Base-by-base conservation (phyloP, 2,113 vertebrate genomes). In the Psophia crepitans region DNA sequence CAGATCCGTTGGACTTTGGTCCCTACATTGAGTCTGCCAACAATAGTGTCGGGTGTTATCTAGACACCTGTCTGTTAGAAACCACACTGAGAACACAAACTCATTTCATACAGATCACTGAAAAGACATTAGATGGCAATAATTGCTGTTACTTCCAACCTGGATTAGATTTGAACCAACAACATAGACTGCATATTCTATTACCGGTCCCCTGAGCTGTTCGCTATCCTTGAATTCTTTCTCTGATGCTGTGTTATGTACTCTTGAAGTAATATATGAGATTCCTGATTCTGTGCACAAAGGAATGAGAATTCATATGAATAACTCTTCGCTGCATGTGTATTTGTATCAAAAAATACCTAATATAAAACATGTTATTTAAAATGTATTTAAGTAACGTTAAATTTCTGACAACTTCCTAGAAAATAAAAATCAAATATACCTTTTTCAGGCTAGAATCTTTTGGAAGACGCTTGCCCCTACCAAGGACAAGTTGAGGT, bases 121-220 rank as follows among this genome's bases (percentile, higher is more conserved):
- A 89, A 93, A 95, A 94, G 77, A 89, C 90, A 88, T 94, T 93
- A 95, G 89, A 73, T 66, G 70, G 65, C 69, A 95, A 95, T 95
- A 95, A 97, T 96, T 90, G 92, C 53, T 92, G 79, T 92, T 90
- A 89, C 80, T 94, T 93, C 86, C 83, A 95, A 84, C 86, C 48
- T 93, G 80, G 65, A 95, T 96, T 97, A 96, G 77, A 95, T 96
- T 96, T 95, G 89, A 93, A 95, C 86, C 73, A 94, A 82, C 92
- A 84, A 85, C 89, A 86, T 76, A 79, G 77, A 81, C 76, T 84
- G 96, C 94, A 73, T 94, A 97, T 96, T 85, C 61, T 93, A 92
- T 95, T 96, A 97, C 80, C 61, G 65, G 43, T 94, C 94, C 90
- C 92, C 63, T 33, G 90, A 93, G 95, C 57, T 82, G 65, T 71